phyloP scores from a whole-genome alignment of 35 echinoderm and acorn worm genomes.

The Strongylocentrotus purpuratus region DNA sequence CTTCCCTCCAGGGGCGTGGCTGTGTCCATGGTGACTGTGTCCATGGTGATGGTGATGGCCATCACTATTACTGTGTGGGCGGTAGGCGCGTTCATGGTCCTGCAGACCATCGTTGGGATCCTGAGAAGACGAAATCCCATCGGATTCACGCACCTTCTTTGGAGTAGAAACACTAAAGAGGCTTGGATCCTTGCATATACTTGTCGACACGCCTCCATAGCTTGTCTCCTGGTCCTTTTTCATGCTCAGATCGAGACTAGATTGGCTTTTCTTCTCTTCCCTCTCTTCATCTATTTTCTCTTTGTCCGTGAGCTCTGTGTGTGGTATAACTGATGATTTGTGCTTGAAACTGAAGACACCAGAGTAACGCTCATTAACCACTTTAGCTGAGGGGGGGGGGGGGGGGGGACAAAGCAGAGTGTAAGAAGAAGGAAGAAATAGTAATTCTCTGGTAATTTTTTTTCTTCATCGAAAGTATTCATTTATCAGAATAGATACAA shows the following conservation, averaged over 20 bases:
- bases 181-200: background rate
- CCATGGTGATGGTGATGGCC: slow-evolving; percentile 45
- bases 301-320: background rate
- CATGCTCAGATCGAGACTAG: background rate
- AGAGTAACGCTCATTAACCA: background rate
- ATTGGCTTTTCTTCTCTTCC: background rate
- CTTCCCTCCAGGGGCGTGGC: slow-evolving; percentile 3
- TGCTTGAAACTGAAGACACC: background rate
- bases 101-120: background rate
- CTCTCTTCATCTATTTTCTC: slow-evolving; percentile 17
- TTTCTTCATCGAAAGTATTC: too few relatives aligned
- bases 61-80: background rate
- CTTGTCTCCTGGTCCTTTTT: slow-evolving; percentile 7
- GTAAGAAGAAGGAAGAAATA: background rate
- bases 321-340: background rate
- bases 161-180: background rate
- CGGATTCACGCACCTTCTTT: background rate
- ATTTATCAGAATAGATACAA: too few relatives aligned
- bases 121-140: background rate
- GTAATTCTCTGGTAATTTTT: background rate
- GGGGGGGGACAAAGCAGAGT: background rate
- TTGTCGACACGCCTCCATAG: background rate
- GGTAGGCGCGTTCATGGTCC: background rate
- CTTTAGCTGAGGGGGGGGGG: background rate
- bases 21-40: slow-evolving; percentile 77